phyloP scores from a whole-genome alignment of 2,888 invertebrate species.

The Noctua janthe region DNA sequence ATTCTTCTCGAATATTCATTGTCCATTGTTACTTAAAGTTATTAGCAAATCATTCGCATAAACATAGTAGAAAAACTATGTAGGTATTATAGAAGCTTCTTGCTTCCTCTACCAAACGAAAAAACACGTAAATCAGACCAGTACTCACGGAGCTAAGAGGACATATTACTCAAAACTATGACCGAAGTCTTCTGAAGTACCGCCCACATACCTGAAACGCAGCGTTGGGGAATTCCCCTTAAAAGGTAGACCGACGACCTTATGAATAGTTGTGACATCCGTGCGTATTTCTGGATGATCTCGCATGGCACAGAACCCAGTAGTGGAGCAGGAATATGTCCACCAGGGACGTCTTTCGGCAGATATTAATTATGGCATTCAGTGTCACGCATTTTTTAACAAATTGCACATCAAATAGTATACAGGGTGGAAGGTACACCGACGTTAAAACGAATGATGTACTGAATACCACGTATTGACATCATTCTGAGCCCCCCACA shows the following conservation, averaged over 20 bases:
- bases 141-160: too few species aligned
- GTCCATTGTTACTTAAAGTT: too few species aligned
- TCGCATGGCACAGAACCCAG: not conserved
- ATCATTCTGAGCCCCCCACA: too few species aligned
- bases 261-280: not conserved
- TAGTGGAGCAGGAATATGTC: not conserved
- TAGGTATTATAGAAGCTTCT: too few species aligned
- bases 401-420: not conserved
- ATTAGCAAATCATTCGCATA: too few species aligned
- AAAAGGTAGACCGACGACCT: not conserved
- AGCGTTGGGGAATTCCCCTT: not conserved
- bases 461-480: too few species aligned
- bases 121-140: too few species aligned
- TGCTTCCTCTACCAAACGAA: too few species aligned
- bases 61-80: too few species aligned
- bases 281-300: not conserved
- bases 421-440: too few species aligned
- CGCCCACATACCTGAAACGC: not conserved
- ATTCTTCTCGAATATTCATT: too few species aligned
- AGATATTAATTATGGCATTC: not conserved
- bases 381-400: not conserved
- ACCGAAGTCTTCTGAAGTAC: not conserved
- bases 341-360: not conserved
- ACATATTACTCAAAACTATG: not conserved
- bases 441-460: too few species aligned